These are phyloP conservation scores for Callyntrura guangdongensis DNA, from an alignment of 2,888 invertebrate species.

Conservation along the genomic window DNA sequence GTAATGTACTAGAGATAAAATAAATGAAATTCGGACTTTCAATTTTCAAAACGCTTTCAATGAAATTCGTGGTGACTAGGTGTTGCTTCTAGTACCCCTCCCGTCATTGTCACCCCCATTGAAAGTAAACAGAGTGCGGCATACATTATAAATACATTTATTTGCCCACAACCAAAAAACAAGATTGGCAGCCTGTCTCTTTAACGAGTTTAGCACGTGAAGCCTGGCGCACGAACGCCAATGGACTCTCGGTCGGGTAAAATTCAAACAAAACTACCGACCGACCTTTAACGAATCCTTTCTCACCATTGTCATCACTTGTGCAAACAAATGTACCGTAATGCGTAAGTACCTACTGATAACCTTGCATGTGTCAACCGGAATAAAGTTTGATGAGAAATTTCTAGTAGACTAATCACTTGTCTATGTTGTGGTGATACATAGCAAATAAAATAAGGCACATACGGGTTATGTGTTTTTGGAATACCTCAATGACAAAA, in stretches of 20 bases:
- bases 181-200: neutral
- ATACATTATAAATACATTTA: neutral
- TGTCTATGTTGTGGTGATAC: conserved; percentile 50
- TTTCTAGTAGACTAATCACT: conserved; percentile 58
- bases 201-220: conserved; percentile 4
- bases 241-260: neutral
- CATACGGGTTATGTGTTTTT: neutral
- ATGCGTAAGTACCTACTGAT: neutral
- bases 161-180: neutral
- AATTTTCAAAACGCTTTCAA: neutral
- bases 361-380: neutral
- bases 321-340: neutral
- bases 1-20: neutral
- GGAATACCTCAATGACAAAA: too few relatives aligned
- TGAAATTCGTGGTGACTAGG: neutral
- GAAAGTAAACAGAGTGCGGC: conserved; percentile 5
- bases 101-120: conserved; percentile 11
- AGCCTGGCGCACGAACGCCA: conserved; percentile 13
- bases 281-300: conserved; percentile 34
- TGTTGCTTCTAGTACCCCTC: conserved; percentile 5
- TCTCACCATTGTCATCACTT: neutral
- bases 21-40: conserved; percentile 28
- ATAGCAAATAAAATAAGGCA: conserved; percentile 37
- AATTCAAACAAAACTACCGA: neutral
- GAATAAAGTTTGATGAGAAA: conserved; percentile 69